Evolutionary conservation across 2,113 vertebrate genomes (phyloP).

Genomic region (Chaetodon trifascialis): DNA sequence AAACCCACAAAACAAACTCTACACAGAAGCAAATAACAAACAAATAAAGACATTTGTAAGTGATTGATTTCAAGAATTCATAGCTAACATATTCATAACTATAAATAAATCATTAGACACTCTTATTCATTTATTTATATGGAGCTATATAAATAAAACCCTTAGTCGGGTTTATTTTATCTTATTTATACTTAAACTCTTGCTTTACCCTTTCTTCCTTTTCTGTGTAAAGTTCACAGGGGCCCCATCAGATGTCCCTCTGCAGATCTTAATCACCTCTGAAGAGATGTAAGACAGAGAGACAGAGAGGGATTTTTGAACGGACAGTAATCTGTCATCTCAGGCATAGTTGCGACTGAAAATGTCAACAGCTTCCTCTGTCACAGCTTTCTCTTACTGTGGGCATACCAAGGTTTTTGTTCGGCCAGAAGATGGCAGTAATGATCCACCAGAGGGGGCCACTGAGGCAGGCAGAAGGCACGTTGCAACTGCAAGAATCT

Average conservation of each 20-base stretch:
- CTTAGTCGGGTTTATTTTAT: neutral
- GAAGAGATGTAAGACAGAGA: neutral
- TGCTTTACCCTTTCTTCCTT: neutral
- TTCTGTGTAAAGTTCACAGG: neutral
- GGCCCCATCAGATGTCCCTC: neutral
- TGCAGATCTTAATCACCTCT: neutral
- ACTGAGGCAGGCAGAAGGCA: conserved; percentile 52
- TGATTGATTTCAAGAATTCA: neutral
- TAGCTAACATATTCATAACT: neutral
- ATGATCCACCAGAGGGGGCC: conserved; percentile 62
- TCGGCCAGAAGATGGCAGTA: conserved; percentile 82
- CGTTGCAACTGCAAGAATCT: conserved; percentile 73
- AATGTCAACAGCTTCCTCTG: conserved; percentile 3
- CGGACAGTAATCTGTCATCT: conserved; percentile 2
- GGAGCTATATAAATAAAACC: neutral
- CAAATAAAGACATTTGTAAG: neutral
- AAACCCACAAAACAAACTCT: no score
- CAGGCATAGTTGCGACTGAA: conserved; percentile 7
- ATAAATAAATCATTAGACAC: neutral
- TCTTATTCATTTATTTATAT: neutral
- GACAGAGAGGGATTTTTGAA: neutral
- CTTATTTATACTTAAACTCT: neutral
- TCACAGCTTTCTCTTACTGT: conserved; percentile 4
- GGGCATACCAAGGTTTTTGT: neutral
- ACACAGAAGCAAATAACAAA: no score